phyloP scores from a whole-genome alignment of 2,113 vertebrate genomes.

The Brachionichthys hirsutus region DNA sequence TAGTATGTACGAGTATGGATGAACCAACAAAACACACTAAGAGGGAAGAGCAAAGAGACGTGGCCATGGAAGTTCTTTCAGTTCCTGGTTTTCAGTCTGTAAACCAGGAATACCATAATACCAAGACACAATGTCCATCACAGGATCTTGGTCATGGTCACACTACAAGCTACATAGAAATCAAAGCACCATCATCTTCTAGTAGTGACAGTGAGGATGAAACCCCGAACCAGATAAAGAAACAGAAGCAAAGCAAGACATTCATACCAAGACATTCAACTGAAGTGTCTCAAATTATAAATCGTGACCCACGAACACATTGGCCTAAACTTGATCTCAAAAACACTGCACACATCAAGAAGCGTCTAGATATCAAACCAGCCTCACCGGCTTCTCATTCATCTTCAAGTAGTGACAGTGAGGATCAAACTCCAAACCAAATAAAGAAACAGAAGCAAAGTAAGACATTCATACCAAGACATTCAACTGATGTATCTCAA shows the following conservation, averaged over 20 bases:
- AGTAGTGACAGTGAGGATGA: slow-evolving; percentile 28
- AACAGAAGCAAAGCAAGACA: background rate
- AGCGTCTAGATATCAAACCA: slow-evolving; percentile 2
- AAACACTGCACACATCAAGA: background rate
- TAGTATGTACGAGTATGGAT: background rate
- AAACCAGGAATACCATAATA: background rate
- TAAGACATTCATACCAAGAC: too few relatives aligned
- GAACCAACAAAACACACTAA: background rate
- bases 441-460: background rate
- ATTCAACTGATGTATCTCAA: too few relatives aligned
- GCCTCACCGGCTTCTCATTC: background rate
- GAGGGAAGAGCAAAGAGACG: background rate
- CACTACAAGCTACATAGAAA: too few relatives aligned
- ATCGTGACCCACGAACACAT: background rate
- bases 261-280: background rate
- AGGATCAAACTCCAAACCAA: background rate
- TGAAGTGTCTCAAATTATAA: background rate
- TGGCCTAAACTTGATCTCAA: slow-evolving; percentile 16
- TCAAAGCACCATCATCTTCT: slow-evolving; percentile 4
- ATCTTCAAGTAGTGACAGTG: slow-evolving; percentile 29
- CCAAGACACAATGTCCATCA: background rate
- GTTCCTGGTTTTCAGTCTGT: background rate
- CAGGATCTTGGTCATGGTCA: background rate
- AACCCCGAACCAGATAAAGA: background rate
- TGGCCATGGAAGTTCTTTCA: background rate